A percentile compares a stretch with the other conserved stretches of the same genome.
Conservation (phyloP, 2,113 vertebrate genomes). For the Leptobrachium ailaonicum region DNA sequence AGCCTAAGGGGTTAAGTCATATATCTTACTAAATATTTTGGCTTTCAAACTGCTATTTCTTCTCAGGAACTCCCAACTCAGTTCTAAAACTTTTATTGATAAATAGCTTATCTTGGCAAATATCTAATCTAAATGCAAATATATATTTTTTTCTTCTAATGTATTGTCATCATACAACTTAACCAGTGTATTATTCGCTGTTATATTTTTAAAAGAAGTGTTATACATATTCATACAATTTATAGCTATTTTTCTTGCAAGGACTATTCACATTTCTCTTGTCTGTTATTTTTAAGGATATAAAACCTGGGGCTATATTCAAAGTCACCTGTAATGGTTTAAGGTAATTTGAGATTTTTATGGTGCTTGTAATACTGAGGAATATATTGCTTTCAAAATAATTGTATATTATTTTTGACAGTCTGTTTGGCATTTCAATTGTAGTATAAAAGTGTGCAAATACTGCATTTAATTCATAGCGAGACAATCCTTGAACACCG, state of each 20-base stretch:
- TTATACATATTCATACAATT: too few species aligned
- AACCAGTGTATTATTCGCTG: too few species aligned
- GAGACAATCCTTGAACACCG: conserved; percentile 8
- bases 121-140: too few species aligned
- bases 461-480: conserved; percentile 12
- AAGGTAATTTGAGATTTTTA: conserved; percentile 14
- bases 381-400: conserved; percentile 15
- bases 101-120: too few species aligned
- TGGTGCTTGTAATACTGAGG: background rate
- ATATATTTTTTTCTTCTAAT: too few species aligned
- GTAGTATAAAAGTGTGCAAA: conserved; percentile 12
- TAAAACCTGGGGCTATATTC: background rate
- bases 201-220: too few species aligned
- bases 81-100: too few species aligned
- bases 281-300: background rate
- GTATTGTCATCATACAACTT: too few species aligned
- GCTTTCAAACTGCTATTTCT: too few species aligned
- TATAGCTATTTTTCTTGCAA: background rate
- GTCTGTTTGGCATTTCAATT: conserved; percentile 5
- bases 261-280: background rate
- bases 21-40: too few species aligned
- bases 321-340: conserved; percentile 23
- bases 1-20: too few species aligned
- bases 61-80: too few species aligned
- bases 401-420: conserved; percentile 11